Conservation (phyloP, 2,797 vertebrate genomes). For the Chromis chromis region DNA sequence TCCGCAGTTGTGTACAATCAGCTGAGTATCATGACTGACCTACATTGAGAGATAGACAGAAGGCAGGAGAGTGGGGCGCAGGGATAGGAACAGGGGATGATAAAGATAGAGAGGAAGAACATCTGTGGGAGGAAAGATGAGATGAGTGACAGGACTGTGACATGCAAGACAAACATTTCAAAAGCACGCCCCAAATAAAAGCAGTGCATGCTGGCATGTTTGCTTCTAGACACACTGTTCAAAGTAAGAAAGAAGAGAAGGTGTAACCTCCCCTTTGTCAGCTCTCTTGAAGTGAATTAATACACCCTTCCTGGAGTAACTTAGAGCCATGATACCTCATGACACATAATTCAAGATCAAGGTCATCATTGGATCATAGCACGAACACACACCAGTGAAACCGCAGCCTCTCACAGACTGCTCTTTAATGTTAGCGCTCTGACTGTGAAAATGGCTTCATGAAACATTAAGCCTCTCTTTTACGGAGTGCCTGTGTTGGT, state of each 20-base stretch:
- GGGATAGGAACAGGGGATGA: background rate
- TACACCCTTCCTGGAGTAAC: slow-evolving; percentile 23
- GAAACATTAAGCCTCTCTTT: slow-evolving; percentile 72
- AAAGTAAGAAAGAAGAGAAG: slow-evolving; percentile 34
- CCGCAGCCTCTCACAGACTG: slow-evolving; percentile 24
- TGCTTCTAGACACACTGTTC: slow-evolving; percentile 33
- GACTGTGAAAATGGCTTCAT: slow-evolving; percentile 63
- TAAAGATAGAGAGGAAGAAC: slow-evolving; percentile 16
- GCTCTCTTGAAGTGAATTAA: slow-evolving; percentile 42
- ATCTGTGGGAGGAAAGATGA: slow-evolving; percentile 33
- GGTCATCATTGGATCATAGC: slow-evolving; percentile 49
- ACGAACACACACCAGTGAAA: slow-evolving; percentile 31
- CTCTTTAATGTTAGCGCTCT: slow-evolving; percentile 48
- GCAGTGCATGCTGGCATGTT: slow-evolving; percentile 31
- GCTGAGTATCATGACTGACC: slow-evolving; percentile 42
- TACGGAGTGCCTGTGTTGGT: slow-evolving; percentile 39
- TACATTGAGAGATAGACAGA: slow-evolving; percentile 21
- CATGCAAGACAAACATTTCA: slow-evolving; percentile 59
- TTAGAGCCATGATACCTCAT: slow-evolving; percentile 36
- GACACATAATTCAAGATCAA: slow-evolving; percentile 56
- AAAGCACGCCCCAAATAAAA: slow-evolving; percentile 53
- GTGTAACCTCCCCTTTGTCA: slow-evolving; percentile 59
- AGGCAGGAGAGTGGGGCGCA: background rate
- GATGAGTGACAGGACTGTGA: slow-evolving; percentile 41
- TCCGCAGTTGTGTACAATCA: slow-evolving; percentile 27